Base-by-base conservation (phyloP, 1,140 invertebrate species). In the Batillaria attramentaria region DNA sequence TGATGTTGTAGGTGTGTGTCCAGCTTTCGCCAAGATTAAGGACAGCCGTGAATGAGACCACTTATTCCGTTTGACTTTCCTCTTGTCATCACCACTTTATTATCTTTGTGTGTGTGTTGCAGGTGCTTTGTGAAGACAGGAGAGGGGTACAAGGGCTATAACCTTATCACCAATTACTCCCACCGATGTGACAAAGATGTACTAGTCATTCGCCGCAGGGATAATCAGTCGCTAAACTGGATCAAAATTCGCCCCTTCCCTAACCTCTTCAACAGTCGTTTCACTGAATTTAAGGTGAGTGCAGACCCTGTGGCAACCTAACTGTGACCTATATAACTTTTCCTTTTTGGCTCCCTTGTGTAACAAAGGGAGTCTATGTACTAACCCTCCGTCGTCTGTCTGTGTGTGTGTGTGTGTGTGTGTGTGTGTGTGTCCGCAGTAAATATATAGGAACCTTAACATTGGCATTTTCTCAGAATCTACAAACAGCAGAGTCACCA, bases 171-270 rank as follows among this genome's bases (percentile, higher is more conserved):
- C 41, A 81, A 83, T 62, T 65, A 75, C 4, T 24, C 43, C 20
- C 88, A 89, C 80, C 77, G 31, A 1, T 89, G 88, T 86, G n/a
- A 35, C 13, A 80, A 84, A 57, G 83, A 89, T 60, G 39, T 84
- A 20, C 75, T 88, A 13, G 65, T 88, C 37, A 74, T 89, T 33
- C 83, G 83, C 70, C 57, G 79, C 33, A 83, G 83, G 43, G 72
- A 80, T 10, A 84, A 73, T 33, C 35, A 78, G 31, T 62, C 73
- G 13, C 54, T 83, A 24, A 85, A 84, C 54, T 89, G 73, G 73
- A 75, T 75, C 54, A 75, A 62, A 75, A 65, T 75, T 28, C 73
- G 73, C 3, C 57, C 73, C 28, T 65, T 62, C n/a, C 73, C 73
- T 18, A 8, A 60, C 10, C 37, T 62, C 16, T 42, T 62, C 37